Conservation (phyloP, 2,888 invertebrate genomes). For the Resseliella maxima region DNA sequence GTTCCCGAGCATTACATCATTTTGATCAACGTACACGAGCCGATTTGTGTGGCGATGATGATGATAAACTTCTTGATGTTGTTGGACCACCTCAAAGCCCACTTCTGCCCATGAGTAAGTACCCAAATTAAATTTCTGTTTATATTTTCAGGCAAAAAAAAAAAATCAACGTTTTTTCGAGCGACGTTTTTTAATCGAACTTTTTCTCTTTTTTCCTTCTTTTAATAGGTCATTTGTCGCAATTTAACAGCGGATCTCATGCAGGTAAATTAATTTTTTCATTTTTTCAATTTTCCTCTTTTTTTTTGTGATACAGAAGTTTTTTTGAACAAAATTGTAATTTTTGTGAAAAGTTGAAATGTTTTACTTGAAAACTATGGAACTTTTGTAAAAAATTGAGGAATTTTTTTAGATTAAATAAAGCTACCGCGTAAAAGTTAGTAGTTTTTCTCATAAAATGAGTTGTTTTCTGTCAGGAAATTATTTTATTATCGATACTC, state of each 20-base stretch:
- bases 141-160: not conserved
- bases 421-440: no score
- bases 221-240: conserved; percentile 61
- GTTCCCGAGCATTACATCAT: conserved; percentile 66
- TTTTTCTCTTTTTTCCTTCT: not conserved
- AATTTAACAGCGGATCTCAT: conserved; percentile 68
- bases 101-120: conserved; percentile 72
- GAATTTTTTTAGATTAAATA: no score
- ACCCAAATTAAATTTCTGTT: conserved; percentile 60
- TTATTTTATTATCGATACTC: no score
- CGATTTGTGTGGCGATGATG: conserved; percentile 75
- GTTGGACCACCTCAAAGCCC: conserved; percentile 89
- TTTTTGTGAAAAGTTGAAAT: not conserved
- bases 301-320: not conserved
- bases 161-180: not conserved
- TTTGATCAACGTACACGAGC: conserved; percentile 67
- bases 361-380: no score
- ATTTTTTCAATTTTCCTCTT: not conserved
- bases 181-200: not conserved
- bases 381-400: no score
- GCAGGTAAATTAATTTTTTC: conserved; percentile 66
- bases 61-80: conserved; percentile 86
- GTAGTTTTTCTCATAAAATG: no score
- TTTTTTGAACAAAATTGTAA: not conserved
- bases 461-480: no score